These are phyloP conservation scores for Egretta garzetta DNA, from an alignment of 2,113 vertebrate species.

Conservation along the genomic window DNA sequence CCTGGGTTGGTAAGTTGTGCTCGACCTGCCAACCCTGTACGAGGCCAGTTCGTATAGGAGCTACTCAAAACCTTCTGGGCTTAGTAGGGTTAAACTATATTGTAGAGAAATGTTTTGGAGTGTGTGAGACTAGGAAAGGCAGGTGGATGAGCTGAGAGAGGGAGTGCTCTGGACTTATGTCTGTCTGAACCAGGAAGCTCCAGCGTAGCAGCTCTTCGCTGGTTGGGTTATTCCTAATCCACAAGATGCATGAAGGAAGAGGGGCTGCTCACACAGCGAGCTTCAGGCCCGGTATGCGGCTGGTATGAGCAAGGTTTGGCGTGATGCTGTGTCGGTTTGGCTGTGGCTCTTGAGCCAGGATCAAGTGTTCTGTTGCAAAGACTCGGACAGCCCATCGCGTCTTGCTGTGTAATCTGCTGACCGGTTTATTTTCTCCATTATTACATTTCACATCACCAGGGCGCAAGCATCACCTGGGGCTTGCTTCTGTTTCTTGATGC, in stretches of 20 bases:
- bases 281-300: background rate
- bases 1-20: accelerated
- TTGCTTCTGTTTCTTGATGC: background rate
- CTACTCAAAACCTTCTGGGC: background rate
- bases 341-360: background rate
- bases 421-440: background rate
- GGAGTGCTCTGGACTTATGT: background rate
- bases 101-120: background rate
- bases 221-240: background rate
- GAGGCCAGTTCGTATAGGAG: accelerated
- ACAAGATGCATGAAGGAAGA: background rate
- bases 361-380: background rate
- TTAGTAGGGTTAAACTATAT: background rate
- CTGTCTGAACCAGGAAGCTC: too few relatives aligned
- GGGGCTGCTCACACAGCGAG: accelerated
- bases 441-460: background rate
- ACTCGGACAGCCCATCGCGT: accelerated
- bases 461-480: background rate
- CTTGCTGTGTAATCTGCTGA: background rate
- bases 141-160: background rate
- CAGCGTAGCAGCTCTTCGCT: background rate
- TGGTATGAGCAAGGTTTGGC: background rate
- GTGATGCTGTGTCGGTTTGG: accelerated
- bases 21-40: background rate
- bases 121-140: background rate